Base-by-base conservation (phyloP, 2,113 vertebrate species). In the Taurulus bubalis region DNA sequence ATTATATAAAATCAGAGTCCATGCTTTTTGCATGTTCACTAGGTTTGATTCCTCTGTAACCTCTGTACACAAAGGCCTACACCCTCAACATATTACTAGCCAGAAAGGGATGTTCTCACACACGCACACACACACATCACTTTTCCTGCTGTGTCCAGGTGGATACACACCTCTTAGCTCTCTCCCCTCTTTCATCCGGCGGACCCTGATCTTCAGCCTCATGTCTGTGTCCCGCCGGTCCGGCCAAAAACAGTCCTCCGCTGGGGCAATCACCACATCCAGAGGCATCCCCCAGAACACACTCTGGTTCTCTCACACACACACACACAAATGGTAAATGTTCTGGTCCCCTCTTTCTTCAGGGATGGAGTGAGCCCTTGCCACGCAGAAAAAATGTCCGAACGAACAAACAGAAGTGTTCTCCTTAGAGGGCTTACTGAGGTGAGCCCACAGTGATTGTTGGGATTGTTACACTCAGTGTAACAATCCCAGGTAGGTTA, bases 121-220 rank as follows among this genome's bases (percentile, higher is more conserved):
- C 49, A 53, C 42, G 14, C 30, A 58, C 28, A 72, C 16, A 77
- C 51, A 82, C 22, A 56, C 34, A 64, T 28, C 45, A 8, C 45
- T 26, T 79, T 30, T 87, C 47, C 51, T 84, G 45, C 65, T 70
- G 47, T 32, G 42, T 76, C 81, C 84, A 92, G 83, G 91, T 89
- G 85, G 78, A 82, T 94, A 97, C 96, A 91, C 95, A 97, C 97
- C 97, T 97, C 96, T 91, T 68, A 96, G 91, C 79, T 97, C 96
- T 87, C 97, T 95, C 89, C 95, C 96, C 87, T 96, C 94, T 94
- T 97, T 97, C 95, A 96, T 96, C 87, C 96, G 94, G 83, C 96
- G 96, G 90, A 97, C 97, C 93, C 97, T 95, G 90, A 97, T 97
- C 95, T 97, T 97, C 95, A 97, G 94, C 94, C 96, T 96, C 96